These are phyloP conservation scores for Myrmecobius fasciatus DNA, from an alignment of 2,113 vertebrate genomes.

Conservation along the genomic window DNA sequence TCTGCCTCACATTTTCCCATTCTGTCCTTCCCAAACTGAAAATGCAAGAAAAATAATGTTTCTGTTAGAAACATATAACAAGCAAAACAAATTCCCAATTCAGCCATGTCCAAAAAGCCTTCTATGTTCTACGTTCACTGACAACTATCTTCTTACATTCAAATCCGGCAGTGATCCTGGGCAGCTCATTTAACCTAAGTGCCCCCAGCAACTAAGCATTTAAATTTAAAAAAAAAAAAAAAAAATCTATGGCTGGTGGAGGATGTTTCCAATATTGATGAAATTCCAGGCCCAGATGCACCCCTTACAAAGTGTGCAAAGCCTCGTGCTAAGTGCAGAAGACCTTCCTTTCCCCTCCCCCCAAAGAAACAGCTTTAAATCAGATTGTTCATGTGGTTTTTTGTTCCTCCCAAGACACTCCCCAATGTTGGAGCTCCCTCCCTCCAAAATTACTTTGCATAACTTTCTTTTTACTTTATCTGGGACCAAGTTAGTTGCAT, in stretches of 20 bases:
- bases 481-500: no score
- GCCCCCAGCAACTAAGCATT: no score
- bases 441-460: not conserved
- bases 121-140: no score
- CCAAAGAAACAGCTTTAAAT: no score
- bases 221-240: no score
- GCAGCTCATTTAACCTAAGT: not conserved
- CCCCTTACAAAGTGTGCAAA: not conserved
- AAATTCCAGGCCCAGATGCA: not conserved
- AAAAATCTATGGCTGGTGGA: not conserved
- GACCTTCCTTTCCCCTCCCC: fast-evolving
- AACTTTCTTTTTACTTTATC: not conserved
- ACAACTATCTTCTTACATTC: not conserved
- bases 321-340: no score
- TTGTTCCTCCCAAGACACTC: no score
- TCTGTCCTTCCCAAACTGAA: not conserved
- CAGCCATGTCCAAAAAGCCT: not conserved
- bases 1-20: not conserved
- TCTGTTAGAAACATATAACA: not conserved
- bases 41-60: not conserved
- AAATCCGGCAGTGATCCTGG: not conserved
- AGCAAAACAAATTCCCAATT: not conserved
- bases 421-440: no score
- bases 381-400: not conserved
- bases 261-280: not conserved